These are phyloP conservation scores for Macroramphosus scolopax DNA, from an alignment of 2,797 vertebrate genomes.

Conservation along the genomic window DNA sequence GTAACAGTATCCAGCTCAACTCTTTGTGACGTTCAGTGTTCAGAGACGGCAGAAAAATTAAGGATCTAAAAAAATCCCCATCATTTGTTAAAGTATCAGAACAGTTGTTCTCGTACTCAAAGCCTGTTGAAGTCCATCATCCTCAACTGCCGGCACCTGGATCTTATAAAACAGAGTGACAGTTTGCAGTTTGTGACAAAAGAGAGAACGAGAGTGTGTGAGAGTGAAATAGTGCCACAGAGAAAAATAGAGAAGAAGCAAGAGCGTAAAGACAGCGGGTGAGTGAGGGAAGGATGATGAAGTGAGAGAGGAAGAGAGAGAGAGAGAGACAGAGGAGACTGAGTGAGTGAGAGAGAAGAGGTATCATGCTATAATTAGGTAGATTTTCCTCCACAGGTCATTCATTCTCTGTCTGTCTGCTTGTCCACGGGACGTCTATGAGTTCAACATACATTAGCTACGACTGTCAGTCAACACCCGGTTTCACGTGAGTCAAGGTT, in stretches of 20 bases:
- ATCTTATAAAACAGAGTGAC: constrained; percentile 64
- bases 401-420: constrained; percentile 57
- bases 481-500: constrained; percentile 26
- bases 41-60: too few species aligned
- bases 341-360: constrained; percentile 63
- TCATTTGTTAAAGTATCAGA: constrained; percentile 44
- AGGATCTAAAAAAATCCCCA: too few species aligned
- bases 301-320: constrained; percentile 60
- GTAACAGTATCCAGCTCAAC: constrained; percentile 49
- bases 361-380: constrained; percentile 65
- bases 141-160: constrained; percentile 68
- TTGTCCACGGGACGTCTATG: constrained; percentile 33
- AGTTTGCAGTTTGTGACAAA: constrained; percentile 58
- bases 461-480: constrained; percentile 51
- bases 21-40: constrained; percentile 54
- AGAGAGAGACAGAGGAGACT: constrained; percentile 34
- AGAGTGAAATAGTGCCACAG: constrained; percentile 12
- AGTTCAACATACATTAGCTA: constrained; percentile 41
- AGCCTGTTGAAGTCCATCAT: constrained; percentile 42
- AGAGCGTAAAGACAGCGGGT: constrained; percentile 36
- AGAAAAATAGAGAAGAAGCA: constrained; percentile 12
- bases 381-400: constrained; percentile 53
- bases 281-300: constrained; percentile 45
- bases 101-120: constrained; percentile 6
- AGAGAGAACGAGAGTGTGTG: constrained; percentile 34